These are phyloP conservation scores for Oryzias curvinotus DNA, from an alignment of 2,113 vertebrate species.

Conservation along the genomic window DNA sequence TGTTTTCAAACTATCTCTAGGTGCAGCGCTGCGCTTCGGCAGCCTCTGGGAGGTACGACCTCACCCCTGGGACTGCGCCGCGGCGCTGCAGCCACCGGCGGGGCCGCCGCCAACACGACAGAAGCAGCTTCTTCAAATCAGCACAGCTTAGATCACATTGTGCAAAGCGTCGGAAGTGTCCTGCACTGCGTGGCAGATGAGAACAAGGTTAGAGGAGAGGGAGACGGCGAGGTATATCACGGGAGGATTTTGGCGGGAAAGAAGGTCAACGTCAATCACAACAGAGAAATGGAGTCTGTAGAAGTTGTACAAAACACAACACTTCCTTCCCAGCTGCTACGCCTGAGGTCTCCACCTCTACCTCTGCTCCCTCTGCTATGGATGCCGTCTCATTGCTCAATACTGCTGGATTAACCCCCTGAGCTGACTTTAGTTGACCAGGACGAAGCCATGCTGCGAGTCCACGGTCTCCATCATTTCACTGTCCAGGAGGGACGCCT, in stretches of 20 bases:
- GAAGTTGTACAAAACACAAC: conserved; percentile 56
- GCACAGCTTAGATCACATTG: conserved; percentile 3
- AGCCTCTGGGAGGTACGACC: conserved; percentile 23
- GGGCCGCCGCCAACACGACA: conserved; percentile 7
- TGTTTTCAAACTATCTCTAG: conserved; percentile 38
- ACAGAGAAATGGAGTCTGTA: conserved; percentile 64
- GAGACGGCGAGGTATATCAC: conserved; percentile 68
- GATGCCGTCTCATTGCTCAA: conserved; percentile 61
- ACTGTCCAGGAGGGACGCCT: conserved; percentile 85
- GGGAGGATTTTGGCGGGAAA: conserved; percentile 69
- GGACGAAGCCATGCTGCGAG: conserved; percentile 92
- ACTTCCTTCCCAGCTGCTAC: conserved; percentile 62
- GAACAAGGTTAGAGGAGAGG: conserved; percentile 51
- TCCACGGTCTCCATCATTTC: conserved; percentile 99
- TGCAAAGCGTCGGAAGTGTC: conserved; percentile 26
- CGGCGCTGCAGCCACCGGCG: conserved; percentile 18
- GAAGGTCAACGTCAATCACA: conserved; percentile 61
- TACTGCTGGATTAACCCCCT: conserved; percentile 47
- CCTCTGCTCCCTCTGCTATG: conserved; percentile 53
- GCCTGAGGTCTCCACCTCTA: conserved; percentile 46
- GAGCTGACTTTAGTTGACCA: conserved; percentile 85
- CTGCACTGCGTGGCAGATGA: conserved; percentile 37
- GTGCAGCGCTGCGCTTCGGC: conserved; percentile 25
- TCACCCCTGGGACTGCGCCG: not conserved
- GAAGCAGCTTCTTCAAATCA: conserved; percentile 16